Conservation (phyloP, 30 jellyfish, hydroid and myxozoan genomes). For the Chironex yamaguchii region DNA sequence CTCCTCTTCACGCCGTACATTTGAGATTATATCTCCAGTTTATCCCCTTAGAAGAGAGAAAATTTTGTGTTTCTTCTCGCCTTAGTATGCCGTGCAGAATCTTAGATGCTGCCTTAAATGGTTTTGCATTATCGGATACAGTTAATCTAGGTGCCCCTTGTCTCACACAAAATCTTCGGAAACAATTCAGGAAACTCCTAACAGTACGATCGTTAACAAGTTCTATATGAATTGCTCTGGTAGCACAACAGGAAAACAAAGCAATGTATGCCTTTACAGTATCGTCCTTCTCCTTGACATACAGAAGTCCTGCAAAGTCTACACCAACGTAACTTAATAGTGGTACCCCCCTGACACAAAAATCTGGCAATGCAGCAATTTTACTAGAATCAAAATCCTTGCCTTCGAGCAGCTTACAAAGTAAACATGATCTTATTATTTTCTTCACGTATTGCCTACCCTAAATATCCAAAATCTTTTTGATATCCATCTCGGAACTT, state of each 20-base stretch:
- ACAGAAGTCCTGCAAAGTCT: slow-evolving; percentile 45
- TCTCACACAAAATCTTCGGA: slow-evolving; percentile 53
- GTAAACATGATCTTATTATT: not conserved
- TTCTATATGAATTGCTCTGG: slow-evolving; percentile 73
- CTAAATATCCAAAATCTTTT: no score
- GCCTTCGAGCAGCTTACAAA: not conserved
- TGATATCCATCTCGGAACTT: no score
- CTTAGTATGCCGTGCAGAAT: not conserved
- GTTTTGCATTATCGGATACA: slow-evolving; percentile 62
- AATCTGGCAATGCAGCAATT: not conserved
- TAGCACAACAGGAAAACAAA: slow-evolving; percentile 60
- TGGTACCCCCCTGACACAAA: not conserved
- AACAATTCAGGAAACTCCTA: slow-evolving; percentile 16
- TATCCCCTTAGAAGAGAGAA: not conserved
- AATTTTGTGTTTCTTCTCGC: not conserved
- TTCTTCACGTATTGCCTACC: not conserved
- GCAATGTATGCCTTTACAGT: slow-evolving; percentile 44
- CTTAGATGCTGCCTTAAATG: not conserved
- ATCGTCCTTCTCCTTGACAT: no score
- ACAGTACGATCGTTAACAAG: slow-evolving; percentile 54
- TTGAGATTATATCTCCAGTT: slow-evolving; percentile 38
- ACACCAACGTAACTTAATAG: slow-evolving; percentile 1
- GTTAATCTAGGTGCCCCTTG: slow-evolving; percentile 56
- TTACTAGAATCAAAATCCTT: not conserved
- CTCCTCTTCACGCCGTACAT: slow-evolving; percentile 66